These are phyloP conservation scores for Micoletzkya japonica DNA, from an alignment of 2,888 invertebrate species.

Conservation along the genomic window DNA sequence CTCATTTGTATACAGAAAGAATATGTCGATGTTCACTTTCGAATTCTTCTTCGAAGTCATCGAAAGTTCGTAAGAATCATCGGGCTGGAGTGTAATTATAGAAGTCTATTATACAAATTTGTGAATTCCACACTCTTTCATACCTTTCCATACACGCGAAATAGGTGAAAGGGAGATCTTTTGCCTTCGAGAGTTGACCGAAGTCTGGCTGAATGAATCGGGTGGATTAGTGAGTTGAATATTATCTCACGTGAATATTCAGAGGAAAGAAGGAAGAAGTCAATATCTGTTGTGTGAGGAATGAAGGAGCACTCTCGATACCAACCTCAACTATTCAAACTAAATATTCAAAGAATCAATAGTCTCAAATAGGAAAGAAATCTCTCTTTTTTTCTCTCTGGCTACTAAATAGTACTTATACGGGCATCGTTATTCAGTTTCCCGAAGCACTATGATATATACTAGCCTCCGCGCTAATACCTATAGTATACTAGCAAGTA, in stretches of 20 bases:
- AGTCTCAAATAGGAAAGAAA: neutral
- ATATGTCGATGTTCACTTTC: constrained; percentile 18
- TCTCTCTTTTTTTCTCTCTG: neutral
- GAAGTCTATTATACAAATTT: neutral
- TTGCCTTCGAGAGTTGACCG: neutral
- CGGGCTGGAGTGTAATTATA: neutral
- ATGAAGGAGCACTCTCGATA: constrained; percentile 24
- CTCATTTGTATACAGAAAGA: constrained; percentile 20
- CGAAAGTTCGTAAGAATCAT: constrained; percentile 22
- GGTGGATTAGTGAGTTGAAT: neutral
- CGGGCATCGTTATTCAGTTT: too few species aligned
- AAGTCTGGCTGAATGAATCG: neutral
- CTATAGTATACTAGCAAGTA: too few species aligned
- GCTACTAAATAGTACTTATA: too few species aligned
- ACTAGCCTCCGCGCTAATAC: too few species aligned
- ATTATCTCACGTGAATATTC: constrained; percentile 6
- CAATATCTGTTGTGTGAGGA: constrained; percentile 24
- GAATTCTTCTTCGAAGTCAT: neutral
- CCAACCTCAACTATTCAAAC: constrained; percentile 17
- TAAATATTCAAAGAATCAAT: too few species aligned
- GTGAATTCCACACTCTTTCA: neutral
- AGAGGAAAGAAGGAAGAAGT: constrained; percentile 13
- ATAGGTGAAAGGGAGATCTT: neutral
- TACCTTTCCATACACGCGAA: constrained; percentile 3
- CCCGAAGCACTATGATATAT: too few species aligned